These are phyloP conservation scores for Falco biarmicus DNA, from an alignment of 2,797 vertebrate genomes.

Conservation along the genomic window DNA sequence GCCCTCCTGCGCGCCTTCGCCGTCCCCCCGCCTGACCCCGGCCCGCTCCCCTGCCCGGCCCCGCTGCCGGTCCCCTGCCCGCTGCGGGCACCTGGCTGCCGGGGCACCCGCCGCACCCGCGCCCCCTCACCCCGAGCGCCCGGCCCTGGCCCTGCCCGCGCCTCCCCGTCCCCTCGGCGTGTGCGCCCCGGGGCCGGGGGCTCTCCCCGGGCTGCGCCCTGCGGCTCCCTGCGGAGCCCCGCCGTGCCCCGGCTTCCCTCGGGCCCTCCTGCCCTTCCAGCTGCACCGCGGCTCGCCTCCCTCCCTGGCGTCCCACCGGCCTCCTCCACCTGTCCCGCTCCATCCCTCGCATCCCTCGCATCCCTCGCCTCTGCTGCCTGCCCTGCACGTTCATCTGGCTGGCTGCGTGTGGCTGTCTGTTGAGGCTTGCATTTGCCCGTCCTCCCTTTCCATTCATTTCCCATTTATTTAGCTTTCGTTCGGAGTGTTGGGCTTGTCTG, in stretches of 20 bases:
- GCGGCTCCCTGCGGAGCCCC: too few relatives aligned
- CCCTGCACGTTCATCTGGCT: not conserved
- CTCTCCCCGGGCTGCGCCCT: too few relatives aligned
- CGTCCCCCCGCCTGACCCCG: not conserved
- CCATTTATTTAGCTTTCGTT: not conserved
- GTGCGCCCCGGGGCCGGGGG: too few relatives aligned
- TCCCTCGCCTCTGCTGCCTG: not conserved
- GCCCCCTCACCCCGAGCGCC: not conserved
- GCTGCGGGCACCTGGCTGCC: not conserved
- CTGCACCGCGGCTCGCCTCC: not conserved
- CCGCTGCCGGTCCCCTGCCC: not conserved
- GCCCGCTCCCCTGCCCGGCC: not conserved
- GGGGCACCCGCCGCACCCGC: not conserved
- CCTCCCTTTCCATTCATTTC: not conserved
- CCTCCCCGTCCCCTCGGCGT: not conserved
- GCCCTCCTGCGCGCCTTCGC: not conserved
- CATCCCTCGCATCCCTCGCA: not conserved
- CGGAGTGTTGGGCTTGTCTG: conserved; percentile 18
- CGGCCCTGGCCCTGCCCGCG: not conserved
- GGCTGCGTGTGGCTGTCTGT: not conserved
- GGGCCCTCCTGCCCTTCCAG: not conserved
- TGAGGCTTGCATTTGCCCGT: not conserved
- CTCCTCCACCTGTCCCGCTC: conserved; percentile 4
- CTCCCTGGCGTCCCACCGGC: not conserved
- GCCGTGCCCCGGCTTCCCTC: not conserved